Base-by-base conservation (phyloP, 1,140 invertebrate species). In the Cyclina sinensis region DNA sequence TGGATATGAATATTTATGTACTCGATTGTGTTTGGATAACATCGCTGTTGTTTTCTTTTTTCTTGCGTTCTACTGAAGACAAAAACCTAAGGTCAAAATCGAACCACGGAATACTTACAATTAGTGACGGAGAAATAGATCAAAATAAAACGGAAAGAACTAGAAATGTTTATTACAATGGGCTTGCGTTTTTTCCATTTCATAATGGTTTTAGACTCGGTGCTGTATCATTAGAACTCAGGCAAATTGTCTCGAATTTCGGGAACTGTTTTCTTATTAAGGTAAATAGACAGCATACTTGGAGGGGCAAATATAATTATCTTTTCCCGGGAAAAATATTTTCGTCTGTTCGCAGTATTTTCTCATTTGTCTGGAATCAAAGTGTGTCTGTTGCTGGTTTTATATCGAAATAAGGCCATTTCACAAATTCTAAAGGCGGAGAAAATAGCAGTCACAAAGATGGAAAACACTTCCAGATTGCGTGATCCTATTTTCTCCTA, bases 141-240 rank as follows among this genome's bases (percentile, higher is more conserved):
- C 85, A 87, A 87, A 79, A 87, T 87, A 87, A 86, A 87, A 87
- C 85, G 85, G 85, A 87, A 87, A 87, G 85, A 87, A 87, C 70
- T 87, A 76, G 85, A 87, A 87, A 79, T 87, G 85, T 87, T 87
- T 87, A 87, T 87, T 87, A 87, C 76, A 43, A 68, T 70, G 85
- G 85, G 39, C 70, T 87, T 80, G 85, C 85, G 85, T 87, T 87
- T 87, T 87, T 80, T 73, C 62, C 85, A 48, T 78, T 87, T 80
- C 70, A 76, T 87, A 87, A 87, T 79, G 85, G 48, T 43, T 79
- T 68, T 39, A 80, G 85, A 87, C 85, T 79, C 27, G 85, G 39
- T 65, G 48, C 54, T 24, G 76, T 87, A 70, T 87, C 76, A 87
- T 87, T 87, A 87, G 85, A 54, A 78, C 27, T 46, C 35, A 68